Base-by-base conservation (phyloP, 2,888 invertebrate genomes). In the Plebejus anna region DNA sequence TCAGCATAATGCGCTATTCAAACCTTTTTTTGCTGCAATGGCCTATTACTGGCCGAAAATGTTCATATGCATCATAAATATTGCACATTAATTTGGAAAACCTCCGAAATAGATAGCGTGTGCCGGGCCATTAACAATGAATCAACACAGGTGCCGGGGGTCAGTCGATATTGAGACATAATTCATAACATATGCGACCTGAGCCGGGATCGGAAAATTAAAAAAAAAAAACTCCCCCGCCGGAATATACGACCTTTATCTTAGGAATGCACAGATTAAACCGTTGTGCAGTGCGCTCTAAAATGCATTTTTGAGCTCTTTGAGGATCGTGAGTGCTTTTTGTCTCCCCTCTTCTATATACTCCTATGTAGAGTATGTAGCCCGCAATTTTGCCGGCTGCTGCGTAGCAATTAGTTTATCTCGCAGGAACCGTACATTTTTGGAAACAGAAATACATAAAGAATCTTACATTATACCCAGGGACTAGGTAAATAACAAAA, bases 121-220 rank as follows among this genome's bases (percentile, higher is more conserved):
- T 83, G 83, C 80, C 80, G 79, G 81, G 81, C 84, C 82, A 85
- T 88, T 86, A 87, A 83, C 84, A 83, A 83, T 84, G 85, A 86
- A 87, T 88, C 88, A 87, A 88, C 86, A 83, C 85, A 86, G 87
- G 86, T 85, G 86, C 84, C 84, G 83, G 84, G 87, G 87, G 86
- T 84, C 85, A 82, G 77, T 82, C 83, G 83, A 89, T 90, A 91
- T 90, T 91, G 87, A 90, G 88, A 87, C 88, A 91, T 91, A 91
- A 90, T 86, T 91, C 88, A 85, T 70, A 76, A 76, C 76, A 72
- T 51, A 55, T 51, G 73, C 73, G 73, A 73, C 73, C 73, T 55
- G 32, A 1, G 55, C 55, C 38, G 72, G 72, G 47, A 47, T 47
- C 72, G 73, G 32, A 73, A 73, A 73, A 73, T 73, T 22, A 73